Base-by-base conservation (phyloP, 2,797 vertebrate genomes). In the Aldrovandia affinis region DNA sequence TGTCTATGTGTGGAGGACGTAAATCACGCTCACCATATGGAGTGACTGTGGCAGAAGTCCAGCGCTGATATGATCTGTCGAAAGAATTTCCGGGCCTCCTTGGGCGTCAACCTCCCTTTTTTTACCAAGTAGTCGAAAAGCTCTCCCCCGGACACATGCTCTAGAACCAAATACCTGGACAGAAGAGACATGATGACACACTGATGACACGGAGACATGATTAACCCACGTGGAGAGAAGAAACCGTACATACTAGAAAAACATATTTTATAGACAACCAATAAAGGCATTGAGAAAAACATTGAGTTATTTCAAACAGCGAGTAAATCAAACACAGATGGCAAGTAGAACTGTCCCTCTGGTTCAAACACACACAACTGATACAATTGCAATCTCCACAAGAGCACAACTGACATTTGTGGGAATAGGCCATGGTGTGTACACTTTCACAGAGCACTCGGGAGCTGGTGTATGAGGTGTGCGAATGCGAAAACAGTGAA, bases 11-110 rank as follows among this genome's bases (percentile, higher is more conserved):
- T 6, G 22, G 28, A 7, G 61, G 18, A 50, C 10, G 28, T 42
- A 44, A 61, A 36, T 36, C 33, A 33, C 61, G 93, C 97, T 95
- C 92, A 99, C 98, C 98, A 99, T 96, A 99, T 99, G 82, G 98
- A 99, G 93, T 99, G 98, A 94, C 98, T 99, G 95, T 99, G 98
- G 94, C 98, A 99, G 93, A 99, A 99, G 91, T 99, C 98, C 89
- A 99, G 94, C 7, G 98, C 98, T 36, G 98, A 99, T 94, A 99
- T 99, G 93, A 99, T 99, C 93, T 99, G 98, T 95, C 98, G 95
- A 94, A 99, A 99, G 95, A 99, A 99, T 91, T 98, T 99, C 78
- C 98, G 95, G 86, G 98, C 98, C 93, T 99, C 97, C 94, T 99
- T 99, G 90, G 98, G 98, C 77, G 98, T 99, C 93, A 99, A 94